Conservation (phyloP, 2,797 vertebrate species). For the Gobio occitaniae region DNA sequence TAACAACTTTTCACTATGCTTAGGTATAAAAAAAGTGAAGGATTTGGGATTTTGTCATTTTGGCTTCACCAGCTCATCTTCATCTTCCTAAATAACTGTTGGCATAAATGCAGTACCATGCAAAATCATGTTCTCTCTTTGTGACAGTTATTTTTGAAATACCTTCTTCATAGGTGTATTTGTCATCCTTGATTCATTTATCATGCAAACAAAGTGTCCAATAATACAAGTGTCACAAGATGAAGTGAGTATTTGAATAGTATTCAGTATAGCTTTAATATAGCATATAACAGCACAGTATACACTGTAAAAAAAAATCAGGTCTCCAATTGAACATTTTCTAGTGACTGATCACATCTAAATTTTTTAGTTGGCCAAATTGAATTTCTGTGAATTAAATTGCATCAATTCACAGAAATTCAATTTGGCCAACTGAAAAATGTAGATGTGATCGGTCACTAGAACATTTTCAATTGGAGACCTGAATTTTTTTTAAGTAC, state of each 20-base stretch:
- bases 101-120: background rate
- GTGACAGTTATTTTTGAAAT: background rate
- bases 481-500: no score
- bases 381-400: no score
- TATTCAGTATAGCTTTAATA: background rate
- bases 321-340: no score
- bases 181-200: background rate
- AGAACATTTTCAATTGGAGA: no score
- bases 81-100: background rate
- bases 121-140: background rate
- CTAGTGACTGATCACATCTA: no score
- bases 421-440: no score
- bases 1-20: constrained; percentile 57
- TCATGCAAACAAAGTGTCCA: background rate
- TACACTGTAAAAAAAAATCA: no score
- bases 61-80: background rate
- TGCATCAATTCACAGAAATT: no score
- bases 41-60: background rate
- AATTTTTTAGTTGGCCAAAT: no score
- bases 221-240: background rate
- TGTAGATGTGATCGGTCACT: no score
- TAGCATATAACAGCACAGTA: background rate
- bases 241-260: background rate
- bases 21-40: background rate
- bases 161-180: background rate